Base-by-base conservation (phyloP, 2,888 invertebrate species). In the Apamea sordens region DNA sequence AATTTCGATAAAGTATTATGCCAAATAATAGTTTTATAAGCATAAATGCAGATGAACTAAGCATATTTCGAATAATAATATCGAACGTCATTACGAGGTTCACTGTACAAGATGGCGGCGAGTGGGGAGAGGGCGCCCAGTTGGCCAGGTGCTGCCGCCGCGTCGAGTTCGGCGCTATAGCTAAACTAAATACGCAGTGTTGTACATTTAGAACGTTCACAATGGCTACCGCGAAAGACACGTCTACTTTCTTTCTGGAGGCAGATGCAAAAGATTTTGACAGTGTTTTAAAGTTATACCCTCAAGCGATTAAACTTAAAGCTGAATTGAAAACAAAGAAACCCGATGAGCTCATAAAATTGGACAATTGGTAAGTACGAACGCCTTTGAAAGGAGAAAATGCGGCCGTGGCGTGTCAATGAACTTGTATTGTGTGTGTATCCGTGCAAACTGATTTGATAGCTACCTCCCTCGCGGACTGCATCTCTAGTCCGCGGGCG, bases 161-260 rank as follows among this genome's bases (percentile, higher is more conserved):
- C 97, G 97, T 96, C 94, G 96, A 97, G 96, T 96, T 97, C 97
- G 97, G 97, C 96, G 95, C 95, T 96, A 96, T 96, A 96, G 96
- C 95, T 95, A 97, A 93, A 97, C 97, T 97, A 96, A 95, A 95
- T 95, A 95, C 96, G 95, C 96, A 96, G 96, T 96, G 96, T 96
- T 96, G 96, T 96, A 96, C 96, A 96, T 96, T 96, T 96, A 97
- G 96, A 97, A 96, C 97, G 96, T 96, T 97, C 97, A 98, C 98
- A 97, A 98, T 98, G 98, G 98, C 98, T 97, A 98, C 98, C 97
- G 98, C 98, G 97, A 98, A 98, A 98, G 98, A 98, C 97, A 98
- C 98, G 97, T 98, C 98, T 97, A 98, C 98, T 97, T 99, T 99
- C 98, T 99, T 99, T 97, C 98, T 98, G 97, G 98, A 98, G 97